Percentiles rank a stretch among this genome's conserved stretches.
phyloP scores from a whole-genome alignment of 1,140 invertebrate genomes.

The Drosophila nasuta region DNA sequence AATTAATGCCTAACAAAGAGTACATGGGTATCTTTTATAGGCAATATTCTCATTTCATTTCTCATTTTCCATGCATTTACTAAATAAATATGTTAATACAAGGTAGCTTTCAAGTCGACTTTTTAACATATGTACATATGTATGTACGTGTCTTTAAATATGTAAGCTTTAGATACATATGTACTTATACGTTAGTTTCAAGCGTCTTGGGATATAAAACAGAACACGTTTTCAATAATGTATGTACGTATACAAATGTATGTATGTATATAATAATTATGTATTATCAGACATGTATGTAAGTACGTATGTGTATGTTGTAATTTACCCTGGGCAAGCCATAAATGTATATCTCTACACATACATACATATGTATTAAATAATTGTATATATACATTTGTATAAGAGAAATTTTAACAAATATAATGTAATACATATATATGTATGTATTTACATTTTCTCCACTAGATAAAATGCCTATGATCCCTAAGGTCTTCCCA shows the following conservation, averaged over 20 bases:
- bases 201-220: too few species aligned
- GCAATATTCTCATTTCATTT: too few species aligned
- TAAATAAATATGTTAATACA: too few species aligned
- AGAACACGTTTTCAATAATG: background rate
- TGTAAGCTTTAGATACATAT: background rate
- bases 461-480: slow-evolving; percentile 14
- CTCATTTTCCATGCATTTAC: too few species aligned
- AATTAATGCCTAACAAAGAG: too few species aligned
- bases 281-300: too few species aligned
- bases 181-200: background rate
- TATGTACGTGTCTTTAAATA: slow-evolving; percentile 4
- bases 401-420: slow-evolving; percentile 10
- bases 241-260: background rate
- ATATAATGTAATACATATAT: background rate
- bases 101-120: too few species aligned
- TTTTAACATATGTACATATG: background rate
- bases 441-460: slow-evolving; percentile 8
- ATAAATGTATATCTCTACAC: slow-evolving; percentile 5
- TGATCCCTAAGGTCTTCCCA: background rate
- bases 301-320: too few species aligned
- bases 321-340: too few species aligned
- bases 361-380: slow-evolving; percentile 7
- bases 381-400: slow-evolving; percentile 3
- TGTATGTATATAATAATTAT: background rate
- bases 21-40: too few species aligned